Evolutionary conservation across 2,888 invertebrate genomes (phyloP).

Genomic region (Drosophila prostipennis): DNA sequence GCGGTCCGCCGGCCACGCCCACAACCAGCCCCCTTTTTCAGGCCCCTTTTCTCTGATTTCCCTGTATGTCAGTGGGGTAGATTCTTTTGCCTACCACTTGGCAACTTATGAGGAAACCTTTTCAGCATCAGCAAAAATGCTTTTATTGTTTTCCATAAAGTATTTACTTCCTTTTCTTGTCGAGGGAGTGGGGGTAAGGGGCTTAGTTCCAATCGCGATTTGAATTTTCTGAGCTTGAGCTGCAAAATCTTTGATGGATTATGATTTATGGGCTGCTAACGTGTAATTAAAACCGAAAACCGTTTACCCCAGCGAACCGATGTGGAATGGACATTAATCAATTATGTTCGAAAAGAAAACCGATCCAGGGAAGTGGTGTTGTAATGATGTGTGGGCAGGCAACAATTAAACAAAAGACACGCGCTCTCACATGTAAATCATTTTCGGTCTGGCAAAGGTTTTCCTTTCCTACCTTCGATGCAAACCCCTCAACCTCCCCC

Average conservation of each 20-base stretch:
- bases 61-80: slow-evolving; percentile 49
- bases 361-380: slow-evolving; percentile 45
- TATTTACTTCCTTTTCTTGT: slow-evolving; percentile 68
- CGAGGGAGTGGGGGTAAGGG: neutral
- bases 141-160: slow-evolving; percentile 61
- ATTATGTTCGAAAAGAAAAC: slow-evolving; percentile 66
- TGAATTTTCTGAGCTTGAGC: slow-evolving; percentile 56
- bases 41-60: slow-evolving; percentile 17
- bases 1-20: slow-evolving; percentile 45
- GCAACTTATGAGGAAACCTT: slow-evolving; percentile 52
- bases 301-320: slow-evolving; percentile 41
- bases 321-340: slow-evolving; percentile 60
- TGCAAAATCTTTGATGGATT: slow-evolving; percentile 79
- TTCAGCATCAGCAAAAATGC: slow-evolving; percentile 47
- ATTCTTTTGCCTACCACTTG: slow-evolving; percentile 25
- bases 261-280: slow-evolving; percentile 77
- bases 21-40: slow-evolving; percentile 19
- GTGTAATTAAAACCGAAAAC: slow-evolving; percentile 71
- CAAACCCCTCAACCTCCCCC: slow-evolving; percentile 7
- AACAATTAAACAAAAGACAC: slow-evolving; percentile 79
- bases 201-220: slow-evolving; percentile 62
- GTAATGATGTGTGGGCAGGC: slow-evolving; percentile 67
- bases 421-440: slow-evolving; percentile 76
- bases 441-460: slow-evolving; percentile 60
- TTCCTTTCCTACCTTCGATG: neutral